phyloP scores from a whole-genome alignment of 2,888 invertebrate genomes.

The Cybosia mesomella region DNA sequence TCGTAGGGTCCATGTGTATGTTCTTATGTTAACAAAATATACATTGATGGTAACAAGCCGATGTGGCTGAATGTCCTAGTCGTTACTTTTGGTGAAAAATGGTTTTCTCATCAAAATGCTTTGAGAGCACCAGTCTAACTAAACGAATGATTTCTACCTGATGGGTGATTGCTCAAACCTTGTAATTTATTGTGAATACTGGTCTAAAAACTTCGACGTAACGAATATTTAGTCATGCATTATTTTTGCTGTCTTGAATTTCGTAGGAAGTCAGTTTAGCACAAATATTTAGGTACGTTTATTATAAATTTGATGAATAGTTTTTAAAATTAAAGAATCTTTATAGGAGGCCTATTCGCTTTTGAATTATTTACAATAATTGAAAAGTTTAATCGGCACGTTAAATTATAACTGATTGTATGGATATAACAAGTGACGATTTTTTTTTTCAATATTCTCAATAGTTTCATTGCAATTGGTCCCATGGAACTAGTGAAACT shows the following conservation, averaged over 20 bases:
- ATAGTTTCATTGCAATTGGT: too few species aligned
- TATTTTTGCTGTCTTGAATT: slow-evolving; percentile 39
- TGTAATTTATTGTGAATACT: slow-evolving; percentile 66
- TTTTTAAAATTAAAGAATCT: slow-evolving; percentile 29
- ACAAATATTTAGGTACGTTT: slow-evolving; percentile 52
- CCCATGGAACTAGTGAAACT: too few species aligned
- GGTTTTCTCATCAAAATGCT: slow-evolving; percentile 22
- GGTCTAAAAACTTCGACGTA: slow-evolving; percentile 60
- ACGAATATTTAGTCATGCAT: slow-evolving; percentile 37
- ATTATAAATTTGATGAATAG: slow-evolving; percentile 29
- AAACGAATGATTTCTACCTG: slow-evolving; percentile 43
- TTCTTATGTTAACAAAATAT: slow-evolving; percentile 18
- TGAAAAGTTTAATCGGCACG: slow-evolving; percentile 16
- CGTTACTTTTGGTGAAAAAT: slow-evolving; percentile 7
- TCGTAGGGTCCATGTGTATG: slow-evolving; percentile 3
- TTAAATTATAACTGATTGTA: slow-evolving; percentile 3
- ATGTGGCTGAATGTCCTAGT: slow-evolving; percentile 10
- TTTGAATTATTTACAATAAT: slow-evolving; percentile 27
- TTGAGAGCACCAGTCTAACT: slow-evolving; percentile 29
- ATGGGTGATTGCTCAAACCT: slow-evolving; percentile 70
- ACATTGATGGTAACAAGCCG: slow-evolving; percentile 16
- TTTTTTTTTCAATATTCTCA: neutral
- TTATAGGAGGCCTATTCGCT: slow-evolving; percentile 51
- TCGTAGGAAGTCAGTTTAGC: slow-evolving; percentile 45
- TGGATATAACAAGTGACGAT: neutral